Evolutionary conservation across 2,113 vertebrate genomes (phyloP), one percentile per base, ranked within the genome.

Genomic region (Formicarius rufipectus): DNA sequence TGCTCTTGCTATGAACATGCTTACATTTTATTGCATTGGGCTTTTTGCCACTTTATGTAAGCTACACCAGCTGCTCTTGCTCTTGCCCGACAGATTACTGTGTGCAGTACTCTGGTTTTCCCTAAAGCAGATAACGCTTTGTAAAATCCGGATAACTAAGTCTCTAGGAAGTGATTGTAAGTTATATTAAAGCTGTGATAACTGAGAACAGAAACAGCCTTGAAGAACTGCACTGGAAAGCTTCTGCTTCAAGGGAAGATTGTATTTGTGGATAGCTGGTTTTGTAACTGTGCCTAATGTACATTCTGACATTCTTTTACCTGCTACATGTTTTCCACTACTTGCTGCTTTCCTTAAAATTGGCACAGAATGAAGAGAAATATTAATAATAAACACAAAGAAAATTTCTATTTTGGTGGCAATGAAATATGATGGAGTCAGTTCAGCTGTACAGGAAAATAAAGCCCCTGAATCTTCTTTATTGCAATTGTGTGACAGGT

Each of bases 41-140:
- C 95, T 97, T 86, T 93, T 89, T 94, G 87, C 82, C 83, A 63
- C 39, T 97, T 97, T 95, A 95, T 96, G 79, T 96, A 96, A 98
- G 94, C 85, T 86, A 90, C 72, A 95, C 87, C 95, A 97, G 95
- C 96, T 97, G 96, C 89, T 95, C 55, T 90, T 89, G 64, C 81
- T 93, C 88, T 95, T 94, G 90, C 72, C 93, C 62, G 80, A 84
- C 77, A 95, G 90, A 96, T 91, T 98, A 96, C 91, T 93, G 47
- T 87, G 72, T 84, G 80, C 86, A 95, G 80, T 67, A 68, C n/a
- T 88, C 88, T 95, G 95, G 35, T 95, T 94, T 94, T 85, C 83
- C 69, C 84, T 85, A 93, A 96, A 96, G 94, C 91, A 94, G 81
- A 92, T 84, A 95, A 96, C 2, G 28, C 87, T 94, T 93, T 93